Percentiles rank a stretch among this genome's conserved stretches.
Conservation (phyloP, 2,888 invertebrate genomes). For the Tenthredo distinguenda region DNA sequence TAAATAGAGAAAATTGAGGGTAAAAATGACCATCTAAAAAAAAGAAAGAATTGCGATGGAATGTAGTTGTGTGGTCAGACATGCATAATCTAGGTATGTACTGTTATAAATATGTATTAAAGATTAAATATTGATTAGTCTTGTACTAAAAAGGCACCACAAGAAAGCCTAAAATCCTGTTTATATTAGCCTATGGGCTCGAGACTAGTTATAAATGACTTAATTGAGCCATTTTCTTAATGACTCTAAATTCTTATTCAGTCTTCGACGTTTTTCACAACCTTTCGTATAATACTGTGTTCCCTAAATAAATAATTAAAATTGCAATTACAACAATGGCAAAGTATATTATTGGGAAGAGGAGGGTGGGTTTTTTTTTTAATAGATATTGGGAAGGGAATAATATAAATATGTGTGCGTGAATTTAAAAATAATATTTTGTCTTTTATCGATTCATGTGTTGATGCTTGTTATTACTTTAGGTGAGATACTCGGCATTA, state of each 20-base stretch:
- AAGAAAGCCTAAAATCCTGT: conserved; percentile 71
- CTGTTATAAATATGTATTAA: conserved; percentile 57
- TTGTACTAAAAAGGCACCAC: conserved; percentile 74
- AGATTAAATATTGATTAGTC: conserved; percentile 61
- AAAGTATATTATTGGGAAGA: conserved; percentile 40
- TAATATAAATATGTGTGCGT: conserved; percentile 27
- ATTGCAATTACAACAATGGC: conserved; percentile 39
- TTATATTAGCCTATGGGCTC: conserved; percentile 68
- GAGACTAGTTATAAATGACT: conserved; percentile 77
- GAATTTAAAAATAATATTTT: conserved; percentile 37
- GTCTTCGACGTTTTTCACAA: conserved; percentile 75
- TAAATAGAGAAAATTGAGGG: conserved; percentile 68
- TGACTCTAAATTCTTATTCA: conserved; percentile 70
- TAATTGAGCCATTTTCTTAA: conserved; percentile 68
- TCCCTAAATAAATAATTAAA: conserved; percentile 46
- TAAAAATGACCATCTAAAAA: conserved; percentile 52
- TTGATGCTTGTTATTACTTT: conserved; percentile 33
- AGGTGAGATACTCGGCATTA: conserved; percentile 72
- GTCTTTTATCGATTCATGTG: conserved; percentile 13
- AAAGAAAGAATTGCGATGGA: conserved; percentile 40
- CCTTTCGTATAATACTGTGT: conserved; percentile 62
- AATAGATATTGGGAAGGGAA: conserved; percentile 15
- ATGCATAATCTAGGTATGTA: conserved; percentile 56
- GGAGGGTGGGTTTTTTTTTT: neutral
- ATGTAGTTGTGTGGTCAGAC: conserved; percentile 45